Conservation (phyloP, 2,888 invertebrate species). For the Rhopalosiphum nymphaeae region DNA sequence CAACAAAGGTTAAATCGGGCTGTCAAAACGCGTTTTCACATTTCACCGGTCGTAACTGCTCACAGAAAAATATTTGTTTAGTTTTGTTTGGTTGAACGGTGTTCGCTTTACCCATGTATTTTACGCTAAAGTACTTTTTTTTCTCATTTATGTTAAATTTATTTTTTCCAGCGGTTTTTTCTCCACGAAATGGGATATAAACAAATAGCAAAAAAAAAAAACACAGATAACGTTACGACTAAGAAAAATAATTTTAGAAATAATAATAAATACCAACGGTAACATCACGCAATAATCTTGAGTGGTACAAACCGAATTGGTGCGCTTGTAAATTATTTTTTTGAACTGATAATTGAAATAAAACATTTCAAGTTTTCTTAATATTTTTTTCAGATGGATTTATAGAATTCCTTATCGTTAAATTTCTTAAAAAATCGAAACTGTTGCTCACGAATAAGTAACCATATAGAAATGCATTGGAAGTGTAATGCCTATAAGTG, state of each 20-base stretch:
- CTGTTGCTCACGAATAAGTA: neutral
- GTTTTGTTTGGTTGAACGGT: neutral
- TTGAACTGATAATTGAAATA: neutral
- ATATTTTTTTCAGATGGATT: neutral
- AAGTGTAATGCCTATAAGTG: neutral
- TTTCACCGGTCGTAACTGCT: neutral
- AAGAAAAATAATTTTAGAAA: neutral
- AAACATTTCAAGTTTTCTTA: neutral
- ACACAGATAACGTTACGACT: neutral
- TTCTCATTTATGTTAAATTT: neutral
- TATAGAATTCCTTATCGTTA: neutral
- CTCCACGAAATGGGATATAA: neutral
- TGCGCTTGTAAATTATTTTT: neutral
- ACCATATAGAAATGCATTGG: neutral
- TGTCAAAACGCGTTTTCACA: neutral
- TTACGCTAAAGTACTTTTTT: neutral
- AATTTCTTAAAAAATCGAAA: neutral
- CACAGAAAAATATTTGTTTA: neutral
- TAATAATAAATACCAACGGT: neutral
- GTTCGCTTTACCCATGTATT: neutral
- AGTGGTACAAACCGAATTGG: neutral
- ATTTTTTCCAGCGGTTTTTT: neutral
- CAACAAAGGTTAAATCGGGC: neutral
- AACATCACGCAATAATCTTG: neutral
- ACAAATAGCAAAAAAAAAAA: neutral